A percentile compares a stretch with the other conserved stretches of the same genome.
phyloP scores from a whole-genome alignment of 2,888 invertebrate species.

The Amphipoea oculea region DNA sequence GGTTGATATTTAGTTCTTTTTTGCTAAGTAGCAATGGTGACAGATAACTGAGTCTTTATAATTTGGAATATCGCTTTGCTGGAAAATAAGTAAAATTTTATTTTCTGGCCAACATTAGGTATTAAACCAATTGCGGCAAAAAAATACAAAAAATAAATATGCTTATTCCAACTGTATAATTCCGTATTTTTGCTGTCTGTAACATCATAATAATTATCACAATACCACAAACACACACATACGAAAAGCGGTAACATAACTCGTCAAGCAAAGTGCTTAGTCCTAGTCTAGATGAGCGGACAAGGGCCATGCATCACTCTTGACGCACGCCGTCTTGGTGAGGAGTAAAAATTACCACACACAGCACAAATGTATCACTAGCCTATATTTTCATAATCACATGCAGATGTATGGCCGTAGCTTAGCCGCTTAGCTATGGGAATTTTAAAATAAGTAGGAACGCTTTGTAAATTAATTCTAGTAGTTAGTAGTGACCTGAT shows the following conservation, averaged over 20 bases:
- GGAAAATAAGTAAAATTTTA: neutral
- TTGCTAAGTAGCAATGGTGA: neutral
- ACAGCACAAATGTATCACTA: slow-evolving; percentile 66
- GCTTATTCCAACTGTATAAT: neutral
- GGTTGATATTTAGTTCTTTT: neutral
- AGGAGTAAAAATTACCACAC: slow-evolving; percentile 81
- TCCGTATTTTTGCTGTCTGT: neutral
- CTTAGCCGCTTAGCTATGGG: slow-evolving; percentile 12
- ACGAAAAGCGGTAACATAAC: slow-evolving; percentile 76
- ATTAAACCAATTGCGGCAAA: neutral
- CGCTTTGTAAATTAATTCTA: slow-evolving; percentile 6
- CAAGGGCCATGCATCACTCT: slow-evolving; percentile 80
- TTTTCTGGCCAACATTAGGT: too few relatives aligned
- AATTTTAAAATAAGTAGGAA: slow-evolving; percentile 37
- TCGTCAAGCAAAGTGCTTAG: slow-evolving; percentile 79
- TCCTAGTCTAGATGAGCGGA: slow-evolving; percentile 83
- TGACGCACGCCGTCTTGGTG: slow-evolving; percentile 76
- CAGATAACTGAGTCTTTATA: neutral
- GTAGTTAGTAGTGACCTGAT: neutral
- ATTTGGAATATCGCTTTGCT: neutral
- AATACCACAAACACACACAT: slow-evolving; percentile 66
- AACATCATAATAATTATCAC: slow-evolving; percentile 64
- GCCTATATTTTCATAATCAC: slow-evolving; percentile 66
- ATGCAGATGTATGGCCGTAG: slow-evolving; percentile 55
- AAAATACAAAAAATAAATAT: neutral